Conservation (phyloP, 2,113 vertebrate species). For the Gnathonemus longibarbis region DNA sequence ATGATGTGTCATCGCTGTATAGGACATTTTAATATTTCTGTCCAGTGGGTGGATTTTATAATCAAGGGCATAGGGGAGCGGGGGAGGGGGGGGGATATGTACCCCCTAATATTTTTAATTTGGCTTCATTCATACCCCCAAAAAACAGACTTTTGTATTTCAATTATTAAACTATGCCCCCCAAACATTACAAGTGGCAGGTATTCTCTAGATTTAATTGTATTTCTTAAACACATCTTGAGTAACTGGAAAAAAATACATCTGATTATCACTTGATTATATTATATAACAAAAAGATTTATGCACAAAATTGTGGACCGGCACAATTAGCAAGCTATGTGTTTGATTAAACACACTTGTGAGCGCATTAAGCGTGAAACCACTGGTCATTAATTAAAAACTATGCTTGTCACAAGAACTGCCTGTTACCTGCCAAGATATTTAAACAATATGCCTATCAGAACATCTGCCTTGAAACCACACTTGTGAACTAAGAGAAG, state of each 20-base stretch:
- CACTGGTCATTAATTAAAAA: constrained; percentile 6
- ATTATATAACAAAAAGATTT: not conserved
- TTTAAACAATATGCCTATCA: not conserved
- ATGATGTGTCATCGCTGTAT: not conserved
- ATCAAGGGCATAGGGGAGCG: not conserved
- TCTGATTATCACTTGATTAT: not conserved
- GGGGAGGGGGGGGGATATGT: too few relatives aligned
- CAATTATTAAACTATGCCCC: not conserved
- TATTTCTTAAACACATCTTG: not conserved
- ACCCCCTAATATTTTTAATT: too few relatives aligned
- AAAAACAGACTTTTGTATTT: not conserved
- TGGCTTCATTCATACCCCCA: too few relatives aligned
- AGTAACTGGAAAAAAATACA: not conserved
- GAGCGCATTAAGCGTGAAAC: not conserved
- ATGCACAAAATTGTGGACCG: not conserved
- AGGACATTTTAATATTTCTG: not conserved
- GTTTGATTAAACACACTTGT: not conserved
- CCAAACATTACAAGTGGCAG: not conserved
- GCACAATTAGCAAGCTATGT: not conserved
- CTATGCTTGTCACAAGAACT: not conserved
- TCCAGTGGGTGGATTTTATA: not conserved
- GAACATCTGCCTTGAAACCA: not conserved
- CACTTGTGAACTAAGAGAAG: not conserved
- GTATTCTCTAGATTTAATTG: not conserved
- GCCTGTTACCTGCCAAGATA: not conserved